Percentiles rank a stretch among this genome's conserved stretches.
Evolutionary conservation across 2,113 vertebrate species (phyloP).

Genomic region (pig (Sus scrofa)): T2T-Sscrofa CM000826.6:118482501-118483000

Average conservation of each 20-base stretch:
- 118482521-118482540: neutral
- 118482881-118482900: neutral
- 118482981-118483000: neutral
- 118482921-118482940: conserved; percentile 45
- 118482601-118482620: neutral
- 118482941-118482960: neutral
- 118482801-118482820: neutral
- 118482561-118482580: neutral
- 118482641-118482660: neutral
- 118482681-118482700: neutral
- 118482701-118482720: neutral
- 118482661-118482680: neutral
- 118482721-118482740: neutral
- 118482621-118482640: neutral
- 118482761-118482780: neutral
- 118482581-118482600: neutral
- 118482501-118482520: neutral
- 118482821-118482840: neutral
- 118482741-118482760: neutral
- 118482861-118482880: neutral
- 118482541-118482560: neutral
- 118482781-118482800: neutral
- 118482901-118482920: neutral
- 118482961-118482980: neutral
- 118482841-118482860: neutral